Base-by-base conservation (phyloP, 2,113 vertebrate genomes). In the Bujurquina vittata region DNA sequence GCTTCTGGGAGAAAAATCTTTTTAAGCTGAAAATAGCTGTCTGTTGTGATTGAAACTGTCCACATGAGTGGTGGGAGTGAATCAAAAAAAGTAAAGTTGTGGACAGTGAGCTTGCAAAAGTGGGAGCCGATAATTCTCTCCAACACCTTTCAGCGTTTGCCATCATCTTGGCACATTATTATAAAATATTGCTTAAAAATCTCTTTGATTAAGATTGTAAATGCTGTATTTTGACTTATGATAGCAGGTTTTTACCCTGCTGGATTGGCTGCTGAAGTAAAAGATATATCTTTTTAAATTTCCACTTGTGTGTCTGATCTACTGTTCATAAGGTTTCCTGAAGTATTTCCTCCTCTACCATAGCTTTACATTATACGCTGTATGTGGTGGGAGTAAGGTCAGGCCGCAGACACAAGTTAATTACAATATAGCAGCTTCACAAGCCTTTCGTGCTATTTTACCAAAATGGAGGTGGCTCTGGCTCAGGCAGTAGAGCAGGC, bases 351-450 rank as follows among this genome's bases (percentile, higher is more conserved):
- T 54, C 33, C 75, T 54, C 37, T 52, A 17, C 82, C 49, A 10
- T 65, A 22, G 72, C 20, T 73, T 8, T 54, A 40, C 74, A 40
- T 4, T 60, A 57, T 60, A 69, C 31, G 80, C 43, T 14, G 17
- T 77, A 63, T 72, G 75, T 62, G 35, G 83, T 79, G 83, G 79
- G 81, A 54, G 85, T 87, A 63, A 84, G 88, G 87, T 90, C 89
- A 90, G 72, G 33, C 80, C 75, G 87, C 83, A 86, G 62, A 91
- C 79, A 83, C 85, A 75, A 84, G 84, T 88, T 90, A 88, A 89
- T 90, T 84, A 85, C 62, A 85, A 79, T 84, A 83, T 46, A 81
- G 76, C 79, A 17, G 65, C 61, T 55, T 87, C 60, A 65, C 57
- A 77, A 59, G 60, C 56, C 86, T 74, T 22, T 83, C 77, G 54